Evolutionary conservation across 2,113 vertebrate genomes (phyloP), one percentile per base, ranked within the genome.

Genomic region (Empidonax alnorum): DNA sequence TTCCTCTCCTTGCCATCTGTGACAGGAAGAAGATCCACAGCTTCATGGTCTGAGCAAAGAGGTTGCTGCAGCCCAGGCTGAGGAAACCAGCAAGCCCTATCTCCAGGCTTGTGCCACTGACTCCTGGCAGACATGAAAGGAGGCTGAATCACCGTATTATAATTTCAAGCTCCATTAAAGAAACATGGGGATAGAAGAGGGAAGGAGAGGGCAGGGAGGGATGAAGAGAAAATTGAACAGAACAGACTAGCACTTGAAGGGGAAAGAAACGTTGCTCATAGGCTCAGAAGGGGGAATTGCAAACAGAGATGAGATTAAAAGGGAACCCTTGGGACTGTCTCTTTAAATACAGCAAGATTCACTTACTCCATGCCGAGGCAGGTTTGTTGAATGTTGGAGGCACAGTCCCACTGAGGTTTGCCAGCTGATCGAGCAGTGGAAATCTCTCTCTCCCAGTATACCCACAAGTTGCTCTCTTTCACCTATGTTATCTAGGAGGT

Each of bases 281-380:
- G 46, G 78, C 95, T 97, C 95, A 94, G 94, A 88, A 87, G 89
- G 76, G 79, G 84, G 85, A 93, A 92, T 84, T 95, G 93, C 95
- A 96, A 96, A 91, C 92, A 94, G 89, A 88, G 90, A 93, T 87
- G 93, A 94, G 86, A 96, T 95, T 94, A 95, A 95, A 97, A 94
- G 67, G 62, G 92, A 96, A 14, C 94, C 87, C 94, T 87, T 92
- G 91, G 90, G 95, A 96, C 77, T 33, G 1, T n/a, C 88, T 88
- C 85, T 95, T 96, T 93, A 95, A 96, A 95, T 95, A 93, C 94
- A 82, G 96, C 73, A 84, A 84, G 92, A 96, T 94, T 92, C 93
- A 89, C 93, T 96, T 89, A 93, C 76, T 96, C 79, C 56, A 42
- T 59, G 79, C 94, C 92, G 94, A 96, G 92, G 85, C 49, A 80